Base-by-base conservation (phyloP, 2,888 invertebrate genomes). In the Drosophila monieri region DNA sequence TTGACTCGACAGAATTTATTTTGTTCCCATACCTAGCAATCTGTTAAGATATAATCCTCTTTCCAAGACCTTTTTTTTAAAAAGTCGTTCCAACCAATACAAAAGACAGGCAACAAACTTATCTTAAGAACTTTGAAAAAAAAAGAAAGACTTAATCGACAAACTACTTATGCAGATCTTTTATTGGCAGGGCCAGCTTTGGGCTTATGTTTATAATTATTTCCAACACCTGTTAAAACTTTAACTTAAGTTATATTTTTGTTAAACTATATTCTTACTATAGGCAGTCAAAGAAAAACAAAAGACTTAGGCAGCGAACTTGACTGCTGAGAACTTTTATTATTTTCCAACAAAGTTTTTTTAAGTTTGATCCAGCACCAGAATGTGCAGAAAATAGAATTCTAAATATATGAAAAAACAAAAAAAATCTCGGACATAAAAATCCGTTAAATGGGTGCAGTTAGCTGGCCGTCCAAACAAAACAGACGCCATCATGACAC, bases 231-330 rank as follows among this genome's bases (percentile, higher is more conserved):
- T 21, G 15, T 10, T 32, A 5, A 12, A 4, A 12, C 10, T 32
- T 32, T 12, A 3, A 27, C n/a, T n/a, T n/a, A n/a, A n/a, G n/a
- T n/a, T n/a, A n/a, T n/a, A n/a, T n/a, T n/a, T n/a, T n/a, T 8
- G 27, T 1, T 32, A 32, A 32, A 4, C 32, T 32, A 0, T 12
- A 3, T 32, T 32, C 12, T n/a, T 9, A 6, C 32, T 9, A 32
- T 12, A n/a, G n/a, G n/a, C n/a, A n/a, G n/a, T 35, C n/a, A 35
- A 35, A 35, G n/a, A 64, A 62, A 81, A 87, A 88, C 87, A 78
- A 88, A 84, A 80, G 88, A 84, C 87, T 80, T 88, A 84, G 87
- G 85, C 85, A 73, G 84, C 87, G 74, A 84, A 84, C 87, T 51
- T 51, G 23, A 27, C 2, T 12, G 15, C 15, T 1, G 3, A 25